These are phyloP conservation scores for Sebastes cheni DNA, from an alignment of 2,797 vertebrate genomes.

Conservation along the genomic window DNA sequence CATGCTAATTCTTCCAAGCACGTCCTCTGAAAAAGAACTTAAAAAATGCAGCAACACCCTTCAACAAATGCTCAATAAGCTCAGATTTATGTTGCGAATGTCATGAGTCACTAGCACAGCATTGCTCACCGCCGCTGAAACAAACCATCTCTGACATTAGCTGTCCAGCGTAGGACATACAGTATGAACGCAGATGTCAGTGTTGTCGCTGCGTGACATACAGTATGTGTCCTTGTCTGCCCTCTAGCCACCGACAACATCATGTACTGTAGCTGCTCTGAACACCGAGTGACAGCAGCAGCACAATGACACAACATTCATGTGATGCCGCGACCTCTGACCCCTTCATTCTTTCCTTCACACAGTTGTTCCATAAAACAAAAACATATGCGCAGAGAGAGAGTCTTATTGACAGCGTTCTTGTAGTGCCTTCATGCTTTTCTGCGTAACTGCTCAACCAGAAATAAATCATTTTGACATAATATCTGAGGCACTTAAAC, in stretches of 20 bases:
- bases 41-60: background rate
- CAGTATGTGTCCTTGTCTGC: constrained; percentile 21
- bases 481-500: background rate
- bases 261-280: background rate
- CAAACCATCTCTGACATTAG: constrained; percentile 15
- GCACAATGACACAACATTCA: constrained; percentile 39
- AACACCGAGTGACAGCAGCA: constrained; percentile 49
- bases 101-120: background rate
- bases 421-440: background rate
- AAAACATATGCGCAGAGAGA: background rate
- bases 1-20: background rate
- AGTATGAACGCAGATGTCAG: constrained; percentile 9
- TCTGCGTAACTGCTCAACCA: background rate
- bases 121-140: constrained; percentile 11
- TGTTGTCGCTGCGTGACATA: background rate
- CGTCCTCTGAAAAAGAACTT: background rate
- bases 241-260: background rate
- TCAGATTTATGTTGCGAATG: constrained; percentile 21
- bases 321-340: constrained; percentile 34
- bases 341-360: constrained; percentile 29
- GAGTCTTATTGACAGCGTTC: background rate
- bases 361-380: constrained; percentile 42
- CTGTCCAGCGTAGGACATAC: constrained; percentile 15
- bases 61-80: background rate
- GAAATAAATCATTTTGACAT: background rate